Evolutionary conservation across 2,113 vertebrate genomes (phyloP).

Genomic region (Guaruba guarouba): DNA sequence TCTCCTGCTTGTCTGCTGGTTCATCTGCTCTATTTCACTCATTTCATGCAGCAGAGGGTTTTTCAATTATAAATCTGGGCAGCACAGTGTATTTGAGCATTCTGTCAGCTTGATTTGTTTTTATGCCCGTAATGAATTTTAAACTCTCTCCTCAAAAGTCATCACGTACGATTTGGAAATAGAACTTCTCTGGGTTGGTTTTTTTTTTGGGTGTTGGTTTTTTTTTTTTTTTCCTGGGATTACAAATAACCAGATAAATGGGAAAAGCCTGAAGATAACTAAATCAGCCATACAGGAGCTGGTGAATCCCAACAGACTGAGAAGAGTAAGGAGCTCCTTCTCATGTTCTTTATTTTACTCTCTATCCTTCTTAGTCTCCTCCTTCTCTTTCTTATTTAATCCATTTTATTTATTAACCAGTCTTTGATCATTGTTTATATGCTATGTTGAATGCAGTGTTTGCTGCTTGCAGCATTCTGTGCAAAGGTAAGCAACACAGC

Average conservation of each 20-base stretch:
- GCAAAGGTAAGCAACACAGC: not conserved
- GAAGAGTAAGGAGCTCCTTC: not conserved
- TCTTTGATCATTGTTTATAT: not conserved
- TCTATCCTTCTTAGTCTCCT: not conserved
- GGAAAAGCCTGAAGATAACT: not conserved
- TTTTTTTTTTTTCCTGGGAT: not conserved
- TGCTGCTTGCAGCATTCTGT: not conserved
- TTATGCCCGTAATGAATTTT: conserved; percentile 55
- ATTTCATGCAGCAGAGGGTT: conserved; percentile 65
- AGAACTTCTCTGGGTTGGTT: not conserved
- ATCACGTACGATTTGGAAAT: not conserved
- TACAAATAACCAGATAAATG: not conserved
- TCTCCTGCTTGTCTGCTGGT: conserved; percentile 35
- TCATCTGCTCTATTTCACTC: conserved; percentile 57
- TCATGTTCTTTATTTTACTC: not conserved
- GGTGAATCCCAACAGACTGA: not conserved
- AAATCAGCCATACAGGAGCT: not conserved
- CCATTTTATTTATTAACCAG: not conserved
- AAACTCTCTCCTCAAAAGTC: conserved; percentile 33
- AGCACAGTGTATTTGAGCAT: conserved; percentile 42
- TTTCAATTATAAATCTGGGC: conserved; percentile 64
- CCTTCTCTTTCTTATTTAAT: not conserved
- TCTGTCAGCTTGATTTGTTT: conserved; percentile 63
- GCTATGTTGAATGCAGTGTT: not conserved
- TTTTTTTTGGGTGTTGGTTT: too few species aligned